Evolutionary conservation across 2,113 vertebrate genomes (phyloP), one percentile per base, ranked within the genome.

Genomic region (Oxygymnocypris stewartii): DNA sequence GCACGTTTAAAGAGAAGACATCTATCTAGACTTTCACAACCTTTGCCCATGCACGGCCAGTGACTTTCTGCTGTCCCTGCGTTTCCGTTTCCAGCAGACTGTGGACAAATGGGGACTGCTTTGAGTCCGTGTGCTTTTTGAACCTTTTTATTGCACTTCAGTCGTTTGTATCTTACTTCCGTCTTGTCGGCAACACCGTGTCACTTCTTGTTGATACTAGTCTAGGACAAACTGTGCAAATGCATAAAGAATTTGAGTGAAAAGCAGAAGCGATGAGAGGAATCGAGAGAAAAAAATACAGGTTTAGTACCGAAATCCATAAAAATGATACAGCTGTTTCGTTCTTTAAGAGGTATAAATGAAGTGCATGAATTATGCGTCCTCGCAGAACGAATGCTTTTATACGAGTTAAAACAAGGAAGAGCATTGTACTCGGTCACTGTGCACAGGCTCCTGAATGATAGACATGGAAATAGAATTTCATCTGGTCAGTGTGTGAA

Each of bases 1-100:
- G 65, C 18, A 82, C 37, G 31, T 83, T 69, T 14, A 71, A 10
- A 14, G 25, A 71, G 28, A 35, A 57, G n/a, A 49, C 67, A 71
- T 42, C 75, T 69, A 25, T 7, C 35, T 28, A 54, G 11, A 57
- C 61, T 71, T 86, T 44, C 51, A 67, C 67, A 86, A 44, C 67
- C 79, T 84, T 84, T 73, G 76, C 31, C 44, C 63, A 47, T 84
- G 78, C 63, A 44, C 86, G 78, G 86, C 79, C 73, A 81, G 78
- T 84, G 65, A 79, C 85, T 87, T 84, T 84, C 57, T 54, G 77
- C 75, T 71, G 79, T 87, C 79, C 81, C 77, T 59, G 81, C 51
- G 78, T 86, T 90, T 90, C 89, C 89, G 89, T 82, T 90, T 86
- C 47, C 25, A 90, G 78, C 88, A 87, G 86, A 84, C 86, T 82